Conservation (phyloP, 64 coral and sea anemone genomes). For the Platygyra sinensis region DNA sequence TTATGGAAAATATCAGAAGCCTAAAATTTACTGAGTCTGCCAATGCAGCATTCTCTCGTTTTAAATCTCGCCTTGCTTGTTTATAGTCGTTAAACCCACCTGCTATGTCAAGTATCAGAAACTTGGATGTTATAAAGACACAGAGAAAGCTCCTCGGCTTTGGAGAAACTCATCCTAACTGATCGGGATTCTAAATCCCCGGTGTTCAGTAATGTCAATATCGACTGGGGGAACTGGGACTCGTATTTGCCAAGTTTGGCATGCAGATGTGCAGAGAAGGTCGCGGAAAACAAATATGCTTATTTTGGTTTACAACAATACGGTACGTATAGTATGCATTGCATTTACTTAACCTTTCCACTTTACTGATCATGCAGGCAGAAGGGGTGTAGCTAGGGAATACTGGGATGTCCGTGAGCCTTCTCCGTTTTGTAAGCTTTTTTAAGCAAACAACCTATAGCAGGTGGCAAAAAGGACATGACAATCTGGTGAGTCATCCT, state of each 20-base stretch:
- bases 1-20: no score
- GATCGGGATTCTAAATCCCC: slow-evolving; percentile 60
- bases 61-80: neutral
- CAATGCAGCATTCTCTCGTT: neutral
- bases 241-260: slow-evolving; percentile 30
- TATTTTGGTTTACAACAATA: slow-evolving; percentile 61
- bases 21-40: no score
- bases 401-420: no score
- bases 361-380: no score
- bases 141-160: slow-evolving; percentile 2
- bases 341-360: no score
- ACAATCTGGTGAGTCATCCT: no score
- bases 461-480: no score
- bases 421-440: no score
- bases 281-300: slow-evolving; percentile 25
- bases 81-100: neutral
- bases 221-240: slow-evolving; percentile 71
- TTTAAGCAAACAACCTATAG: no score
- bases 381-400: no score
- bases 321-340: neutral
- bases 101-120: slow-evolving; percentile 47
- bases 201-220: slow-evolving; percentile 5
- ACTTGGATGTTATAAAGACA: slow-evolving; percentile 70
- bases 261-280: slow-evolving; percentile 46
- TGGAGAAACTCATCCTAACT: slow-evolving; percentile 51